phyloP scores from a whole-genome alignment of 2,113 vertebrate species.

The Recurvirostra avosetta region DNA sequence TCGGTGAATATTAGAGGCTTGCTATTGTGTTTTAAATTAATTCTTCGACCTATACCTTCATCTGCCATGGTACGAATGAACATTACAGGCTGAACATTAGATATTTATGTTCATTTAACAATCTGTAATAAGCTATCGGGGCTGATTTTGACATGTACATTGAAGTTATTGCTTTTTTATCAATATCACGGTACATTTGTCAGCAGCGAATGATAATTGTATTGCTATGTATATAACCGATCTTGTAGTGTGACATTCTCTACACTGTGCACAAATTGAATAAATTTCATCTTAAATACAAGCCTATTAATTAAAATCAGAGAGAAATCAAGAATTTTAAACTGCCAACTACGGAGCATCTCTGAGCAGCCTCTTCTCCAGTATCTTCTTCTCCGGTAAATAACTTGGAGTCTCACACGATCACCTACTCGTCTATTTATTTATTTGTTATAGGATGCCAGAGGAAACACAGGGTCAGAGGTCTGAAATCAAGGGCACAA shows the following conservation, averaged over 20 bases:
- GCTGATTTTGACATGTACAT: conserved; percentile 34
- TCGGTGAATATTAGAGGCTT: neutral
- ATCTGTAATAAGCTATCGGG: conserved; percentile 51
- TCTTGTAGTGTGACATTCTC: conserved; percentile 30
- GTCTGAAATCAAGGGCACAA: neutral
- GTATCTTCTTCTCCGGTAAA: neutral
- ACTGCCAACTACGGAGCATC: neutral
- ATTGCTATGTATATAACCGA: conserved; percentile 26
- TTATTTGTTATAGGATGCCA: neutral
- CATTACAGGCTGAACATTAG: conserved; percentile 21
- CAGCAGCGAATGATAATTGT: conserved; percentile 41
- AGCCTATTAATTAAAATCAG: conserved; percentile 55
- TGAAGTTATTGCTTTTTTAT: conserved; percentile 57
- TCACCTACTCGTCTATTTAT: neutral
- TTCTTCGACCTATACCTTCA: conserved; percentile 8
- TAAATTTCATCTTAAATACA: conserved; percentile 36
- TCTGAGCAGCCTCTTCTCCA: neutral
- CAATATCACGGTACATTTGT: conserved; percentile 59
- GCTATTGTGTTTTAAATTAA: neutral
- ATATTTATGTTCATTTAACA: conserved; percentile 42
- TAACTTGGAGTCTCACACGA: neutral
- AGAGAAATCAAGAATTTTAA: neutral
- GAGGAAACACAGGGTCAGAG: neutral
- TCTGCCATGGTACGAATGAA: conserved; percentile 4
- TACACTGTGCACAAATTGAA: conserved; percentile 39